These are phyloP conservation scores for Schizothorax lantsangensis DNA, from an alignment of 2,797 vertebrate genomes.

Conservation along the genomic window DNA sequence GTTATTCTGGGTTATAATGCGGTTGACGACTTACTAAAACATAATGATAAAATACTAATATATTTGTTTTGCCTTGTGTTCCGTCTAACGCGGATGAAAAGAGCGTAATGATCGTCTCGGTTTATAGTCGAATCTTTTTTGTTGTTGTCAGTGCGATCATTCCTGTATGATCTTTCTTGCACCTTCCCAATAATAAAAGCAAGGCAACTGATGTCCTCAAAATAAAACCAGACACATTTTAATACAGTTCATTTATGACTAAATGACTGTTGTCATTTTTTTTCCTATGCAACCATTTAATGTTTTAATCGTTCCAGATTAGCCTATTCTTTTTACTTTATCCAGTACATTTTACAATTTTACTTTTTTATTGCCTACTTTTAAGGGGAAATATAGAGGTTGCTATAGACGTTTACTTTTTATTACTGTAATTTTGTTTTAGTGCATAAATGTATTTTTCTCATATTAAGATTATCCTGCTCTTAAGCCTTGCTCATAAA, in stretches of 20 bases:
- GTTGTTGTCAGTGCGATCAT: neutral
- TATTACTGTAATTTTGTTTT: neutral
- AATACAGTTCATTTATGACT: neutral
- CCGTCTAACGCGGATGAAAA: neutral
- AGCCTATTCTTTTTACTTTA: neutral
- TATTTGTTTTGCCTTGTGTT: neutral
- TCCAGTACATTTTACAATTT: neutral
- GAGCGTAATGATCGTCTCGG: neutral
- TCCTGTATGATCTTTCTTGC: neutral
- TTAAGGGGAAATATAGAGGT: neutral
- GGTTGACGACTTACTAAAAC: neutral
- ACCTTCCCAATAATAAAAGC: neutral
- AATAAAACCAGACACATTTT: neutral
- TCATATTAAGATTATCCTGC: neutral
- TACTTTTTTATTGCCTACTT: conserved; percentile 1
- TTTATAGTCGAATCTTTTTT: neutral
- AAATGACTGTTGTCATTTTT: neutral
- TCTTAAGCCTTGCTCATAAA: conserved; percentile 1
- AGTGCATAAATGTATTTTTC: conserved; percentile 19
- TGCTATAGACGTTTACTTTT: neutral
- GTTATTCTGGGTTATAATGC: neutral
- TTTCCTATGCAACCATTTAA: neutral
- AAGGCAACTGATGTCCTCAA: neutral
- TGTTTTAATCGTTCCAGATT: neutral
- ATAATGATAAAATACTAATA: neutral